phyloP scores from a whole-genome alignment of 2,113 vertebrate species.

The Coregonus clupeaformis region DNA sequence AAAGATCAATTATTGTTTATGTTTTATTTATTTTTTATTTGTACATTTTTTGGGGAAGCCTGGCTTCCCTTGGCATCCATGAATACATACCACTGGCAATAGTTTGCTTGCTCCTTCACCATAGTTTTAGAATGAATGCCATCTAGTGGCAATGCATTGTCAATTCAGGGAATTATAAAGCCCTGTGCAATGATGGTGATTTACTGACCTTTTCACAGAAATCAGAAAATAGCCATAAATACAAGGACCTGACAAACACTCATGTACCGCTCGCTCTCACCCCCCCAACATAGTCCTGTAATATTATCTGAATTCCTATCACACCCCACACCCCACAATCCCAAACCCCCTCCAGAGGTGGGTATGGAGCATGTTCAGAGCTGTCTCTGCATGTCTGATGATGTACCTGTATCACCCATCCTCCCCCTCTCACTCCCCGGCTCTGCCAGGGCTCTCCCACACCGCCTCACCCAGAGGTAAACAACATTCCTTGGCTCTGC shows the following conservation, averaged over 20 bases:
- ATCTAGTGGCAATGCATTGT: slow-evolving; percentile 21
- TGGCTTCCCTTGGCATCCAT: too few species aligned
- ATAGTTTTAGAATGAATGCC: slow-evolving; percentile 3
- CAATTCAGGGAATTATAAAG: not conserved
- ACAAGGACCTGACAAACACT: not conserved
- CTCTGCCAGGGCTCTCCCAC: slow-evolving; percentile 52
- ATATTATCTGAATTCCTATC: not conserved
- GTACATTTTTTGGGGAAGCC: too few species aligned
- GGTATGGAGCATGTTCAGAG: slow-evolving; percentile 52
- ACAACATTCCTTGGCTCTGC: slow-evolving; percentile 67
- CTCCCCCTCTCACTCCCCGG: slow-evolving; percentile 40
- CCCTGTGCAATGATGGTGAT: not conserved
- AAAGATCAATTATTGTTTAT: too few species aligned
- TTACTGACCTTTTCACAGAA: not conserved
- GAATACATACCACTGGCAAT: too few species aligned
- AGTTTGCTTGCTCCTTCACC: not conserved
- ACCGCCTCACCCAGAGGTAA: slow-evolving; percentile 50
- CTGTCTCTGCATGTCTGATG: slow-evolving; percentile 49
- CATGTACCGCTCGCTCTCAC: not conserved
- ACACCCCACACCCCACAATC: slow-evolving; percentile 32
- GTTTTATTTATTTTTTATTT: too few species aligned
- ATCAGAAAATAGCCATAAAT: not conserved
- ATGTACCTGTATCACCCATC: slow-evolving; percentile 35
- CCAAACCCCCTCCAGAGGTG: slow-evolving; percentile 3
- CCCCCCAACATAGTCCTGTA: slow-evolving; percentile 1